A percentile compares a stretch with the other conserved stretches of the same genome.
Evolutionary conservation across 1,140 invertebrate species (phyloP).

Genomic region (Diploscapter pachys): DNA sequence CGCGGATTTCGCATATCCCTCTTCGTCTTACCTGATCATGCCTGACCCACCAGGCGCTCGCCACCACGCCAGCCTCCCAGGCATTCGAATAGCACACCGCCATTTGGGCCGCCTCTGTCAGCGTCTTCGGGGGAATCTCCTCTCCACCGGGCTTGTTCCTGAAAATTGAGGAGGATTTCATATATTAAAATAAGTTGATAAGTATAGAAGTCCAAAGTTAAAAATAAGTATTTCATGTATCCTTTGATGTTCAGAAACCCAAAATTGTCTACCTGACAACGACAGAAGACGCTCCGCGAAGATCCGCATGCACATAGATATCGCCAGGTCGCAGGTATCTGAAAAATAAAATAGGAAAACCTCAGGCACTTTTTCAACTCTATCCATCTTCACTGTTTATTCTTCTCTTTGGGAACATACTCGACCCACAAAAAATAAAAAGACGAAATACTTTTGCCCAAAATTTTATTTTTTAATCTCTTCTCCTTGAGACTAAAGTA

Average conservation of each 20-base stretch:
- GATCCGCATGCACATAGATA: conserved; percentile 83
- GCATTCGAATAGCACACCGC: conserved; percentile 92
- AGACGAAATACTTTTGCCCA: too few species aligned
- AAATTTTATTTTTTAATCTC: too few species aligned
- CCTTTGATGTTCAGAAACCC: background rate
- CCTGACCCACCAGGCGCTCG: conserved; percentile 92
- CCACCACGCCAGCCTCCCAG: conserved; percentile 92
- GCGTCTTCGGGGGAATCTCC: conserved; percentile 83
- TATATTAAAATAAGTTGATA: background rate
- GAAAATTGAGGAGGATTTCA: background rate
- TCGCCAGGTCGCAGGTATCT: conserved; percentile 79
- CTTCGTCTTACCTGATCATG: conserved; percentile 71
- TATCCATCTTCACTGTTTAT: too few species aligned
- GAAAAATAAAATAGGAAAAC: background rate
- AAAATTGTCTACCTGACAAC: conserved; percentile 68
- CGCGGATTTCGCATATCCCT: background rate
- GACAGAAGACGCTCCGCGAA: conserved; percentile 88
- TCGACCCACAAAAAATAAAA: too few species aligned
- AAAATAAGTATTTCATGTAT: background rate
- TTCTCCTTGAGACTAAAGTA: background rate
- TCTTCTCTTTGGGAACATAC: too few species aligned
- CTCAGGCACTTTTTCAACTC: too few species aligned
- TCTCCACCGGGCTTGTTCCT: conserved; percentile 27
- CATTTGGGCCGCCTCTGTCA: conserved; percentile 93
- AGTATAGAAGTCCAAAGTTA: background rate